These are phyloP conservation scores for Lontra canadensis DNA, from an alignment of 2,113 vertebrate species.

Conservation along the genomic window DNA sequence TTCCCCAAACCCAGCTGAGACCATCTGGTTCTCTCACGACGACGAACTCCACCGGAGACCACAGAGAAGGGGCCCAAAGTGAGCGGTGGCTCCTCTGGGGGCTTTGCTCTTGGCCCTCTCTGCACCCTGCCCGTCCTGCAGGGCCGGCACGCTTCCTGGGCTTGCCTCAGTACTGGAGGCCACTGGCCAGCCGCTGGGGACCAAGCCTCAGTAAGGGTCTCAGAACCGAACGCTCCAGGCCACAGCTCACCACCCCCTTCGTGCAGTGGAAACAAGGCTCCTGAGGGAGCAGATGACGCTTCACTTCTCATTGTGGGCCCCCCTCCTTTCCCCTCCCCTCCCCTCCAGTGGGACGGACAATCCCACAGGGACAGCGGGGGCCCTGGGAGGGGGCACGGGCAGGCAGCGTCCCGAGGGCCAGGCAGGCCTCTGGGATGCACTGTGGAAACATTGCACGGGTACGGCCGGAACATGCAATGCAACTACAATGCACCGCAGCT, in stretches of 20 bases:
- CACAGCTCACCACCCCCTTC: fast-evolving
- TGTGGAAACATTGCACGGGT: conserved; percentile 96
- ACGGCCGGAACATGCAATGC: conserved; percentile 96
- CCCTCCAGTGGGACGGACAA: fast-evolving
- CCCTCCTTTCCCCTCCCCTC: neutral
- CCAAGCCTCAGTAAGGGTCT: neutral
- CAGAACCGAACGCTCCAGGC: neutral
- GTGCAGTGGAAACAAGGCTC: neutral
- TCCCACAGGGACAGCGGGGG: fast-evolving
- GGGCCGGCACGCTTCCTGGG: neutral
- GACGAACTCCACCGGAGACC: neutral
- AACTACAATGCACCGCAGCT: conserved; percentile 99
- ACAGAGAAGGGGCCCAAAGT: no score
- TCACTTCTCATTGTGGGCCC: neutral
- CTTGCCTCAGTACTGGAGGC: neutral
- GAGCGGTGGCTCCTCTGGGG: neutral
- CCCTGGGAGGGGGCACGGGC: neutral
- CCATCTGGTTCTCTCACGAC: neutral
- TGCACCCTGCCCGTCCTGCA: neutral
- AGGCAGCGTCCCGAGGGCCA: conserved; percentile 21
- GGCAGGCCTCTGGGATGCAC: conserved; percentile 95
- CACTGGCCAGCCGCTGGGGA: neutral
- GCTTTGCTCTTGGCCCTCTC: neutral
- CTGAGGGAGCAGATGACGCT: fast-evolving
- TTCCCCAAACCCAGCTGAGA: neutral